These are phyloP conservation scores for Varanus komodoensis DNA, from an alignment of 2,113 vertebrate genomes.

Conservation along the genomic window DNA sequence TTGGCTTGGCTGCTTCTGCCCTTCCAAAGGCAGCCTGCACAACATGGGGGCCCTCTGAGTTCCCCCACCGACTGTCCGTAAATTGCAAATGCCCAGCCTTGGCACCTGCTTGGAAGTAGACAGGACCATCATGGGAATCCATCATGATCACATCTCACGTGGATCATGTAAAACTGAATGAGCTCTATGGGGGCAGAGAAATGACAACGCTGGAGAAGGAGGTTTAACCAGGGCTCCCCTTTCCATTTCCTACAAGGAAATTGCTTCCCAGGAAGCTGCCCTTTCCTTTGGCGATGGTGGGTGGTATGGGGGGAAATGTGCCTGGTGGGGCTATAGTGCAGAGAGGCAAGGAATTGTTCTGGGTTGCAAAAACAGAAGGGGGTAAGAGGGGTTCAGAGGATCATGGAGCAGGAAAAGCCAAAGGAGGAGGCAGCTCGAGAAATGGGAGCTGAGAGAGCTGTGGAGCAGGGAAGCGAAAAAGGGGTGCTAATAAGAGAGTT, in stretches of 20 bases:
- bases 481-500: not conserved
- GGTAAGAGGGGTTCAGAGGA: not conserved
- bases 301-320: too few relatives aligned
- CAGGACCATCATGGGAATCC: not conserved
- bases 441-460: not conserved
- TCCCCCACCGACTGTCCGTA: not conserved
- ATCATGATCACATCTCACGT: not conserved
- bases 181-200: not conserved
- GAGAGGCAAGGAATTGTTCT: not conserved
- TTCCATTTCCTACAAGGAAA: too few relatives aligned
- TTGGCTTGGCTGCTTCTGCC: not conserved
- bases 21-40: not conserved
- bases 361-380: not conserved
- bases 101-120: not conserved
- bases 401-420: too few relatives aligned
- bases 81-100: not conserved
- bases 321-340: not conserved
- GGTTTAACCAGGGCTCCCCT: not conserved
- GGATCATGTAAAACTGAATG: not conserved
- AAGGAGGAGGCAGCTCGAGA: not conserved
- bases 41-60: not conserved
- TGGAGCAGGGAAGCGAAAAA: not conserved
- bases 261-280: not conserved
- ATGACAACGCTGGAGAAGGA: not conserved
- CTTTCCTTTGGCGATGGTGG: not conserved